Base-by-base conservation (phyloP, 2,113 vertebrate genomes). In the Lipotes vexillifer region DNA sequence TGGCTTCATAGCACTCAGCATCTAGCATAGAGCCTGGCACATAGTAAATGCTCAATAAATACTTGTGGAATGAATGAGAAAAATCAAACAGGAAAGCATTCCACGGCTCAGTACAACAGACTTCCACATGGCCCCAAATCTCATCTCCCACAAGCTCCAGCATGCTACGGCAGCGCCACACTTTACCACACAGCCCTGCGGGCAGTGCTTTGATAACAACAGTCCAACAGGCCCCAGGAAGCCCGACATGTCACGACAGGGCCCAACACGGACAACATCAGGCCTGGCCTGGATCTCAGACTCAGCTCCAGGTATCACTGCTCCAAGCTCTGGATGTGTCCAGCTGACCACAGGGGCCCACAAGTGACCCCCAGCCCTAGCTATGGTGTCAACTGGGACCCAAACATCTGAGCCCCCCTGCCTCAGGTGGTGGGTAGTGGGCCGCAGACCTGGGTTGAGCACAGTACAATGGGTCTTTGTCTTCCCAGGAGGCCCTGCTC, bases 401-500 rank as follows among this genome's bases (percentile, higher is more conserved):
- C 44, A 74, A 74, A 8, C 18, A 36, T 9, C 82, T n/a, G 63
- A 63, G 69, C 10, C 25, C 38, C 49, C 29, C 38, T 5, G 59
- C 17, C 68, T n/a, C 31, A n/a, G n/a, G 31, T 2, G 31, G 41
- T 13, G 17, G 49, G 52, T 33, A 41, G 33, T 69, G 0, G 3
- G 55, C 36, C 14, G 23, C 46, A 71, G 90, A 46, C 41, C 31
- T 14, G 31, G n/a, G 65, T 13, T 20, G 31, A 46, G 12, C 31
- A 21, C 44, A 86, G 63, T 38, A 92, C 88, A 65, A 27, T 20
- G 27, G 52, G 44, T 15, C 71, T 61, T 88, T 89, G 71, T 95
- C 80, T 95, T 84, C 77, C 72, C 36, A n/a, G 66, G 65, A 75
- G 84, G 44, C 69, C 44, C 63, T 10, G 20, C 33, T 83, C 38